Conservation (phyloP, 2,888 invertebrate genomes). For the Meta bourneti region DNA sequence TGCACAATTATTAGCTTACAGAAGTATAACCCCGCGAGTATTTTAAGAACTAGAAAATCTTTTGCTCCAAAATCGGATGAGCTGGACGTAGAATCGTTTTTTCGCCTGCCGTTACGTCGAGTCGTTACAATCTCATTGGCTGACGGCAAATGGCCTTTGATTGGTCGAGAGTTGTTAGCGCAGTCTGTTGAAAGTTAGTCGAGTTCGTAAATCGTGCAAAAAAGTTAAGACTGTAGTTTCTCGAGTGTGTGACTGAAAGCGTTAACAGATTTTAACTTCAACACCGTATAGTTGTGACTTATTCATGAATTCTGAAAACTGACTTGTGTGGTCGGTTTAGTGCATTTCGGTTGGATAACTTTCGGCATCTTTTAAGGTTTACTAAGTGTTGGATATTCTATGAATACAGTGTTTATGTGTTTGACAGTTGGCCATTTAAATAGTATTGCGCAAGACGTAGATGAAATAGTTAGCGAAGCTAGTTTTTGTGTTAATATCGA, state of each 20-base stretch:
- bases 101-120: slow-evolving; percentile 4
- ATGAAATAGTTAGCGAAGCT: not conserved
- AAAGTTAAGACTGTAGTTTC: slow-evolving; percentile 63
- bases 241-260: slow-evolving; percentile 14
- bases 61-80: not conserved
- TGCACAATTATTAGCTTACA: too few relatives aligned
- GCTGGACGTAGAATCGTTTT: slow-evolving; percentile 3
- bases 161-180: slow-evolving; percentile 74
- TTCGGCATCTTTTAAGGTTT: slow-evolving; percentile 31
- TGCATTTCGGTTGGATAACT: slow-evolving; percentile 36
- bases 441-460: not conserved
- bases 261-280: slow-evolving; percentile 31
- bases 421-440: slow-evolving; percentile 18
- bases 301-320: not conserved
- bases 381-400: slow-evolving; percentile 39
- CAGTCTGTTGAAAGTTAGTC: slow-evolving; percentile 73
- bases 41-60: slow-evolving; percentile 9
- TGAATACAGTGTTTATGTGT: slow-evolving; percentile 14
- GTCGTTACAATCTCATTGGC: slow-evolving; percentile 45
- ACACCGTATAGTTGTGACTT: not conserved
- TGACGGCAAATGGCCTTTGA: slow-evolving; percentile 23
- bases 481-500: not conserved
- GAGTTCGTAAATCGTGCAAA: slow-evolving; percentile 38
- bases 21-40: not conserved
- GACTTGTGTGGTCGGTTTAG: slow-evolving; percentile 4